Conservation (phyloP, 2,113 vertebrate species). For the Dendropsophus ebraccatus region DNA sequence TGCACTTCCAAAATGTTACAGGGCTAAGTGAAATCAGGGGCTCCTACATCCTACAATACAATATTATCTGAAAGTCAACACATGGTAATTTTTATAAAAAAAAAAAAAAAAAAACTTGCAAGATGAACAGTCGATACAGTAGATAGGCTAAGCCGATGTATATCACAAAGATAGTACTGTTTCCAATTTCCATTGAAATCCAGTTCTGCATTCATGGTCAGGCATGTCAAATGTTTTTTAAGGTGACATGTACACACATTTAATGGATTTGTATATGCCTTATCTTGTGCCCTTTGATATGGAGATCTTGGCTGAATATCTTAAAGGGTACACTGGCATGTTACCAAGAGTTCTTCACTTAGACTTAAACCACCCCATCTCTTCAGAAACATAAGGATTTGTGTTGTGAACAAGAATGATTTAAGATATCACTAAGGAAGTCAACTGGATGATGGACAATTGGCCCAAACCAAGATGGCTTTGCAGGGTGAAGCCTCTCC, state of each 20-base stretch:
- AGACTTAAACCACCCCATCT: too few species aligned
- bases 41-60: background rate
- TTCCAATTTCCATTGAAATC: background rate
- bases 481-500: background rate
- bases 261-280: background rate
- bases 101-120: too few species aligned
- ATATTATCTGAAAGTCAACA: background rate
- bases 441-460: too few species aligned
- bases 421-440: background rate
- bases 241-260: too few species aligned
- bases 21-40: constrained; percentile 2
- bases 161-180: background rate
- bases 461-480: background rate
- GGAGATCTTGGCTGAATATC: background rate
- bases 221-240: background rate
- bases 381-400: too few species aligned
- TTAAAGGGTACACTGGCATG: background rate
- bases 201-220: background rate
- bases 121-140: too few species aligned
- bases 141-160: background rate
- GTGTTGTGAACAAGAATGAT: background rate
- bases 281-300: background rate
- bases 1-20: constrained; percentile 13
- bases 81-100: background rate
- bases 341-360: too few species aligned